phyloP scores from a whole-genome alignment of 2,113 vertebrate genomes.

The Nothoprocta perdicaria region DNA sequence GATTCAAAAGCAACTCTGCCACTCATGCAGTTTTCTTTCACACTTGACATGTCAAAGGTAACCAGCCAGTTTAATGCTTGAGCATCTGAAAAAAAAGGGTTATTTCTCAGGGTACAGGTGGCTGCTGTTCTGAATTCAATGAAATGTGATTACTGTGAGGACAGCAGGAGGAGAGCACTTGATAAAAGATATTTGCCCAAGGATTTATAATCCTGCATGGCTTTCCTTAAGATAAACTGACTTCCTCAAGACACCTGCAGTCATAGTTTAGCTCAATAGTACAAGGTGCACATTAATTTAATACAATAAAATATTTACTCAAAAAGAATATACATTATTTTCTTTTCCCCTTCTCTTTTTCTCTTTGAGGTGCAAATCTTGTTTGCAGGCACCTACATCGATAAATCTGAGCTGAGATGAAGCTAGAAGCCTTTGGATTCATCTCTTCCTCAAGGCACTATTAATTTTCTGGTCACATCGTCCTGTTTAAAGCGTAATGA shows the following conservation, averaged over 20 bases:
- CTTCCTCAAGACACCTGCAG: background rate
- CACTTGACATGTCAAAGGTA: background rate
- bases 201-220: background rate
- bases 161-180: background rate
- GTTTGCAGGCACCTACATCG: background rate
- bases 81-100: background rate
- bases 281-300: background rate
- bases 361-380: background rate
- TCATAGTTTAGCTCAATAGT: background rate
- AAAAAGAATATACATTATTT: background rate
- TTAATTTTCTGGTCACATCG: conserved; percentile 51
- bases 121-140: background rate
- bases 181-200: background rate
- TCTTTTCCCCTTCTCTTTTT: background rate
- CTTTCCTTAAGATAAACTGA: background rate
- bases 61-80: background rate
- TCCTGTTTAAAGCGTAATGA: background rate
- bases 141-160: background rate
- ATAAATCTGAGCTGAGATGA: background rate
- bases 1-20: background rate
- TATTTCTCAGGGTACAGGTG: background rate
- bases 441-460: conserved; percentile 8
- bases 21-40: background rate
- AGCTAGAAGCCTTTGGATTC: background rate
- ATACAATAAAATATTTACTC: background rate